phyloP scores from a whole-genome alignment of 2,113 vertebrate species.

The Cyanoliseus patagonus region DNA sequence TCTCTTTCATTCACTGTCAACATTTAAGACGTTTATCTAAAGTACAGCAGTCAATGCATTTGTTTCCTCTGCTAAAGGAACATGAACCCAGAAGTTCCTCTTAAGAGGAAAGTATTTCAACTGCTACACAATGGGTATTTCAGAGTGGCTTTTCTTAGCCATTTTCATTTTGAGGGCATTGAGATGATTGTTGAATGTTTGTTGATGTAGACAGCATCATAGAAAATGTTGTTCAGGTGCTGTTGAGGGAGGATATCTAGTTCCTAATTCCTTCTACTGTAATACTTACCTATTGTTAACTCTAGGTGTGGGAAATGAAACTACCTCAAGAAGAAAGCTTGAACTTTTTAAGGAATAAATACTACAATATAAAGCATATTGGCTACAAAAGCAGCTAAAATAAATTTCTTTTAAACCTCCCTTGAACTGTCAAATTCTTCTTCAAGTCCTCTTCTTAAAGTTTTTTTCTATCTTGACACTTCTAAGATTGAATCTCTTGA shows the following conservation, averaged over 20 bases:
- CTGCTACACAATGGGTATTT: not conserved
- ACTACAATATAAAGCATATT: not conserved
- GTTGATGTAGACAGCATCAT: not conserved
- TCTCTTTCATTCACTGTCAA: not conserved
- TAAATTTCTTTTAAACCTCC: not conserved
- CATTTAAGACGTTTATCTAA: not conserved
- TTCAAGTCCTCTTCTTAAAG: not conserved
- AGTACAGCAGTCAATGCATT: not conserved
- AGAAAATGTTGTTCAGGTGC: not conserved
- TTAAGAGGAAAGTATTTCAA: not conserved
- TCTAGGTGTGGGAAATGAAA: not conserved
- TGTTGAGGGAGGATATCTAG: not conserved
- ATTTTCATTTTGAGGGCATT: not conserved
- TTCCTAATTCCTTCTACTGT: not conserved
- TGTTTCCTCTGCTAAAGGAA: not conserved
- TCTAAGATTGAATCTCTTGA: not conserved
- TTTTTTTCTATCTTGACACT: not conserved
- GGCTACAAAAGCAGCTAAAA: not conserved
- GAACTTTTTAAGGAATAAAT: not conserved
- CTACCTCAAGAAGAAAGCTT: not conserved
- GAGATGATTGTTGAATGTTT: not conserved
- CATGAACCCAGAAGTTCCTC: not conserved
- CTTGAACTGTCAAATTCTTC: not conserved
- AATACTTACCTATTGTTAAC: not conserved
- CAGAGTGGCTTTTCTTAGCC: not conserved